Conservation (phyloP, 2,888 invertebrate species). For the Diarsia mendica region DNA sequence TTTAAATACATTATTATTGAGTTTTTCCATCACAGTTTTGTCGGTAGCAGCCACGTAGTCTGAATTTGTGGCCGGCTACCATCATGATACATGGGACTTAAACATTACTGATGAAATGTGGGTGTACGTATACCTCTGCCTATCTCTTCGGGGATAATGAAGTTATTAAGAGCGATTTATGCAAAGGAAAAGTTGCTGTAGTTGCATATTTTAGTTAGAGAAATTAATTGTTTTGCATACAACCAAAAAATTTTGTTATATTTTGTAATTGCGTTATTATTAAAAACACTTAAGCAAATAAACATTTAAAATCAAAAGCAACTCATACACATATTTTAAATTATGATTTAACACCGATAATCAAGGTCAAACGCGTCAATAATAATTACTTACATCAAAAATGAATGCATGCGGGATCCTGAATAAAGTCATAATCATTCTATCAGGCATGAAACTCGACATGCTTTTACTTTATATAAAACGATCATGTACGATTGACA, state of each 20-base stretch:
- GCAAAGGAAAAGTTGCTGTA: background rate
- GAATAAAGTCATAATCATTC: slow-evolving; percentile 28
- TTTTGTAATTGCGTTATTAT: too few relatives aligned
- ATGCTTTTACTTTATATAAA: slow-evolving; percentile 29
- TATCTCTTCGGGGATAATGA: background rate
- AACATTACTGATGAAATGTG: too few relatives aligned
- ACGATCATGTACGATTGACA: slow-evolving; percentile 30
- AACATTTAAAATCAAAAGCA: background rate
- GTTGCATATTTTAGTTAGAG: too few relatives aligned
- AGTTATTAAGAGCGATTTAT: background rate
- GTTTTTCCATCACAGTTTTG: too few relatives aligned
- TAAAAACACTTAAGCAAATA: background rate
- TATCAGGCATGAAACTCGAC: slow-evolving; percentile 14
- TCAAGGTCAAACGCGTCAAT: background rate
- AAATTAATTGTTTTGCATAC: too few relatives aligned
- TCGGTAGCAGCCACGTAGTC: too few relatives aligned
- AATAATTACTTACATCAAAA: background rate
- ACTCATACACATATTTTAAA: background rate
- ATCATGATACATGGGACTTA: too few relatives aligned
- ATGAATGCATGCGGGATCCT: slow-evolving; percentile 7
- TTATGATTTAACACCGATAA: background rate
- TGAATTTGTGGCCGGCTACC: too few relatives aligned
- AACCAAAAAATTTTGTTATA: too few relatives aligned
- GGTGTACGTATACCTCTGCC: too few relatives aligned
- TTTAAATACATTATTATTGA: too few relatives aligned